These are phyloP conservation scores for Piprites chloris DNA, from an alignment of 2,113 vertebrate genomes.

Conservation along the genomic window DNA sequence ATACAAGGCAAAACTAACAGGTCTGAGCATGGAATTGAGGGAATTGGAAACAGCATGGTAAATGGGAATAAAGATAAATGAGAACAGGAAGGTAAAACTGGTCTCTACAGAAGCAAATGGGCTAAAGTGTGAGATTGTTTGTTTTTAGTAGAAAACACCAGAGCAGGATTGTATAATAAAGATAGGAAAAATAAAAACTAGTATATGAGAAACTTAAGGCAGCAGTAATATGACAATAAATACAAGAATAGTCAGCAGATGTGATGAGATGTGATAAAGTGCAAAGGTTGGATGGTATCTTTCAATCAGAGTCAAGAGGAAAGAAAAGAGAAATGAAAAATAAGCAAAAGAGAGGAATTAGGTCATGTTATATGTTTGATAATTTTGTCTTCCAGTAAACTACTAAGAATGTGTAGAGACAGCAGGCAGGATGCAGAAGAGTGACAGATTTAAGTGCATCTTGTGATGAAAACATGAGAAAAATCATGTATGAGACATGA, in stretches of 20 bases:
- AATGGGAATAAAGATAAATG: conserved; percentile 34
- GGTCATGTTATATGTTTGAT: neutral
- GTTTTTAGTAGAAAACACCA: neutral
- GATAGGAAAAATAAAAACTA: neutral
- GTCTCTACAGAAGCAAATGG: neutral
- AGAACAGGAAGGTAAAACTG: neutral
- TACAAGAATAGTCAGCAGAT: neutral
- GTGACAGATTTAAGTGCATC: neutral
- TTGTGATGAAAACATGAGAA: neutral
- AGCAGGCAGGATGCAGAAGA: neutral
- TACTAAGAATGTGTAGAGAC: neutral
- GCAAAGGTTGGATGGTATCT: neutral
- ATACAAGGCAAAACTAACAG: neutral
- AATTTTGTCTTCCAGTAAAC: neutral
- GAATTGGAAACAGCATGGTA: neutral
- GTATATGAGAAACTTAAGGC: neutral
- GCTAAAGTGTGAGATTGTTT: neutral
- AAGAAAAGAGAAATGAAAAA: neutral
- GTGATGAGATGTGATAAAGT: neutral
- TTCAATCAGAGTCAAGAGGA: neutral
- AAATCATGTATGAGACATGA: neutral
- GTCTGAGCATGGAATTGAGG: neutral
- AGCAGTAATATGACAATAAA: neutral
- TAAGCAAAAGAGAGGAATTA: neutral
- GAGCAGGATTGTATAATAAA: neutral